Base-by-base conservation (phyloP, 2,888 invertebrate genomes). In the Hermaeophaga mercurialis region DNA sequence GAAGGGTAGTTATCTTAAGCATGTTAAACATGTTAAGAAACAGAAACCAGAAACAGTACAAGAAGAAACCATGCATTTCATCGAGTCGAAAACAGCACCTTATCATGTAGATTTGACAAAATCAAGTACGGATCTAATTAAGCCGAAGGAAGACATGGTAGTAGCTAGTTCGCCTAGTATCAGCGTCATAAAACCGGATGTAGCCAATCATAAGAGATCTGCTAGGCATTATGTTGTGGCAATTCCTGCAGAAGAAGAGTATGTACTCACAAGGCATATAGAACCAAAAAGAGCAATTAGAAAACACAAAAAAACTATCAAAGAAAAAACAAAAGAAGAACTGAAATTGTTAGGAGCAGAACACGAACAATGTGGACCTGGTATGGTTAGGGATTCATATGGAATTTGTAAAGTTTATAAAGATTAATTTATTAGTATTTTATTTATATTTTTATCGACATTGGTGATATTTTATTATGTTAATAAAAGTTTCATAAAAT, bases 361-460 rank as follows among this genome's bases (percentile, higher is more conserved):
- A 11, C 80, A 81, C 46, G 89, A 89, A 70, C 87, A 89, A 70
- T 90, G 90, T 73, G 89, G 89, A 12, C 90, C 89, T 0, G 89
- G 85, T 43, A 80, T 85, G 66, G 81, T 80, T 64, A 81, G 90
- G 24, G 87, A 90, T 71, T 80, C 83, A n/a, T 81, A 82, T 56
- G 88, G 89, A 6, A 80, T 88, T 36, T 86, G 85, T 69, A 69
- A 63, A 14, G 38, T 49, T 9, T 54, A 54, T 31, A 57, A 57
- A 49, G 15, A 48, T 24, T 58, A 4, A 41, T 36, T 17, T 15
- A 36, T 3, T 36, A 15, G 1, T 36, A 3, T 11, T 12, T 11
- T 34, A 7, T 14, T 34, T 36, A 17, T 7, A 12, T 33, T 33
- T 9, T 36, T 36, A 5, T 33, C 9, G 11, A 3, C 14, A 4